Conservation (phyloP, 2,888 invertebrate genomes). For the Chymomyza amoena region DNA sequence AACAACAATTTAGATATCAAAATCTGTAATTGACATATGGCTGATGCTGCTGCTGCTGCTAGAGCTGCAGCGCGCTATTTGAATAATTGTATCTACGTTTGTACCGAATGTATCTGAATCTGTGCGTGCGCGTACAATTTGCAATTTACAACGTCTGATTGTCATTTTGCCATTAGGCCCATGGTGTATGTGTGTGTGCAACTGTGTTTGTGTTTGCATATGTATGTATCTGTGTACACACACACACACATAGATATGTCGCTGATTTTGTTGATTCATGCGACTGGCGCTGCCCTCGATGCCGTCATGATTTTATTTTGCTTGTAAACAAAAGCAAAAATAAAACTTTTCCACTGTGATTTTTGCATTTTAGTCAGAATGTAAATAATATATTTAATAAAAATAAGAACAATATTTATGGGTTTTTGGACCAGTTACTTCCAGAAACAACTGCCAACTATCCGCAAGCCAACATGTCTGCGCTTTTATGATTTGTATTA, state of each 20-base stretch:
- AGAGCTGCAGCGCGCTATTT: not conserved
- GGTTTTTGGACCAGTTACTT: not conserved
- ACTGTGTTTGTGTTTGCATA: slow-evolving; percentile 5
- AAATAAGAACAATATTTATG: not conserved
- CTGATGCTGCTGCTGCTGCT: slow-evolving; percentile 13
- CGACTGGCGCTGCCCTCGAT: not conserved
- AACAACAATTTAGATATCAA: slow-evolving; percentile 44
- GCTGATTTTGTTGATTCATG: slow-evolving; percentile 46
- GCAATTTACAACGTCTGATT: not conserved
- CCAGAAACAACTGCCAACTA: not conserved
- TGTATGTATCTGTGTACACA: not conserved
- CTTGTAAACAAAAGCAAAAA: slow-evolving; percentile 49
- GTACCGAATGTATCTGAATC: slow-evolving; percentile 8
- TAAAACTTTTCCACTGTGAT: slow-evolving; percentile 39
- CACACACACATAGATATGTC: slow-evolving; percentile 36
- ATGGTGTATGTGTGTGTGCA: slow-evolving; percentile 12
- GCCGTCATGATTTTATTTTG: slow-evolving; percentile 54
- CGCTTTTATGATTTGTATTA: not conserved
- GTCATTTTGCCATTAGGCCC: not conserved
- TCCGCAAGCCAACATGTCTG: no score
- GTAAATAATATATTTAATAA: slow-evolving; percentile 32
- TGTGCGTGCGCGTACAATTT: not conserved
- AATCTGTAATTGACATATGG: slow-evolving; percentile 58
- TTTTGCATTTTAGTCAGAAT: slow-evolving; percentile 38
- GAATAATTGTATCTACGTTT: slow-evolving; percentile 11